Evolutionary conservation across 1,140 invertebrate species (phyloP).

Genomic region (Drosophila kanapiae): DNA sequence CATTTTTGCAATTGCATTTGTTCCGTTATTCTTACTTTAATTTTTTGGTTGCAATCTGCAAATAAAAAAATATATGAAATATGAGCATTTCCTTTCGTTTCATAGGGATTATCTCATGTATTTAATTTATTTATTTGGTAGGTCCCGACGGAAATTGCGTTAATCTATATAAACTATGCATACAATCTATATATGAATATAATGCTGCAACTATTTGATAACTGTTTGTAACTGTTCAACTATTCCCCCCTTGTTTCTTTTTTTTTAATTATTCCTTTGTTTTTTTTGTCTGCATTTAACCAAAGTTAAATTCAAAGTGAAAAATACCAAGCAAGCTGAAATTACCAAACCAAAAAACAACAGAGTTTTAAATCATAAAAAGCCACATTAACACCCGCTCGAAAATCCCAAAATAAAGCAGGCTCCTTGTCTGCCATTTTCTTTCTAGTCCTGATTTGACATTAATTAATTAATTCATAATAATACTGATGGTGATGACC

Average conservation of each 20-base stretch:
- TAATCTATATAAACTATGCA: slow-evolving; percentile 65
- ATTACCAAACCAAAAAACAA: slow-evolving; percentile 30
- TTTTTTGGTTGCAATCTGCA: slow-evolving; percentile 31
- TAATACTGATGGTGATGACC: slow-evolving; percentile 50
- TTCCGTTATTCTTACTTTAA: slow-evolving; percentile 22
- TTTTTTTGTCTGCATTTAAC: slow-evolving; percentile 64
- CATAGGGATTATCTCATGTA: slow-evolving; percentile 17
- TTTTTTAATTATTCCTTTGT: slow-evolving; percentile 33
- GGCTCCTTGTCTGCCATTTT: slow-evolving; percentile 60
- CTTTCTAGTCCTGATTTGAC: slow-evolving; percentile 71
- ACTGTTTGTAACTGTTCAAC: slow-evolving; percentile 61
- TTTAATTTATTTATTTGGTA: slow-evolving; percentile 45
- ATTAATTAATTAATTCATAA: slow-evolving; percentile 50
- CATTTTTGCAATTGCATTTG: slow-evolving; percentile 51
- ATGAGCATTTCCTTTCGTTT: slow-evolving; percentile 43
- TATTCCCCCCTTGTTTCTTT: slow-evolving; percentile 1
- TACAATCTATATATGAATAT: slow-evolving; percentile 62
- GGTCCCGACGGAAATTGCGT: slow-evolving; percentile 60
- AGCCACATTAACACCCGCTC: slow-evolving; percentile 56
- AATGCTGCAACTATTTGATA: slow-evolving; percentile 63
- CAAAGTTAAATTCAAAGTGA: slow-evolving; percentile 51
- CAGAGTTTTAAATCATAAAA: slow-evolving; percentile 32
- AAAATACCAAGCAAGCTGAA: slow-evolving; percentile 44
- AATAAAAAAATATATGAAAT: slow-evolving; percentile 16
- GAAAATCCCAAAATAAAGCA: slow-evolving; percentile 49